Evolutionary conservation across 1,140 invertebrate genomes (phyloP).

Genomic region (Aphidius ervi): DNA sequence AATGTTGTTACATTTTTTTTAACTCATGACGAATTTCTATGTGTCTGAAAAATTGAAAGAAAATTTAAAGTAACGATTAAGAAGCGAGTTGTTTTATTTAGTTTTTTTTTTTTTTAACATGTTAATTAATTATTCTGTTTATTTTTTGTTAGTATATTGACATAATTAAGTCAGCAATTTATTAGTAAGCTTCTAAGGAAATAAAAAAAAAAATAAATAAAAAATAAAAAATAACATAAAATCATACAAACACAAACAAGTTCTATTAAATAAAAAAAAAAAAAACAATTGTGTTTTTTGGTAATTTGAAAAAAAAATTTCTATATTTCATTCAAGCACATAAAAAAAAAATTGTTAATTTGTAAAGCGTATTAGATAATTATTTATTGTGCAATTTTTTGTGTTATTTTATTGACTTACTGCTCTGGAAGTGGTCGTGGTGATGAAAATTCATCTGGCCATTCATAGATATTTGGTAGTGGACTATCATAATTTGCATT

Average conservation of each 20-base stretch:
- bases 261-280: too few species aligned
- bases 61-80: slow-evolving; percentile 27
- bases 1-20: slow-evolving; percentile 40
- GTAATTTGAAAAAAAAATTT: too few species aligned
- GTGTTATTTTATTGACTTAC: slow-evolving; percentile 36
- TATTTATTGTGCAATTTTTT: neutral
- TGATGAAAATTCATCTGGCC: slow-evolving; percentile 55
- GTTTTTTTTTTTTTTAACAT: neutral
- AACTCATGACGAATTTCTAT: slow-evolving; percentile 47
- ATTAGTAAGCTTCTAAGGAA: too few species aligned
- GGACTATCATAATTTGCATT: slow-evolving; percentile 75
- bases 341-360: too few species aligned
- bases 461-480: slow-evolving; percentile 70
- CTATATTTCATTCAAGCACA: too few species aligned
- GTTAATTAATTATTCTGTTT: too few species aligned
- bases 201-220: too few species aligned
- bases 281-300: too few species aligned
- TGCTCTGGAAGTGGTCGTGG: slow-evolving; percentile 47
- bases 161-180: too few species aligned
- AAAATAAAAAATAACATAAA: too few species aligned
- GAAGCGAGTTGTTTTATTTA: slow-evolving; percentile 24
- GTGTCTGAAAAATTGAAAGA: slow-evolving; percentile 40
- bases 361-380: neutral
- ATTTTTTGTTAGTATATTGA: too few species aligned
- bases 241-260: too few species aligned